Evolutionary conservation across 2,113 vertebrate species (phyloP), one percentile per base, ranked within the genome.

Genomic region (Entelurus aequoreus): DNA sequence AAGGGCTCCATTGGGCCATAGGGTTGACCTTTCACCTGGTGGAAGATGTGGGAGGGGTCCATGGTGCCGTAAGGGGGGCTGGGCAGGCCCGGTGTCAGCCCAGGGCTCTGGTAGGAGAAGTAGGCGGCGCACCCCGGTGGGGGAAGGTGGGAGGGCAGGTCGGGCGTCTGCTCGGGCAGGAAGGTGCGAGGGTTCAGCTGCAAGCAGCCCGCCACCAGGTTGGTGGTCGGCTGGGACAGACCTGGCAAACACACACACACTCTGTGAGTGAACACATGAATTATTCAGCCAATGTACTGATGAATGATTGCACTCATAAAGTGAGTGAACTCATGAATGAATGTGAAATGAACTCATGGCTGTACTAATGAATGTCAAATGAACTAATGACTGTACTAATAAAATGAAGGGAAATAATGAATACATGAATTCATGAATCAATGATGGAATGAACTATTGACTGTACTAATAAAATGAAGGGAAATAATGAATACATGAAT

Each of bases 161-260:
- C 95, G 56, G 92, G 91, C 38, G 87, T 95, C 92, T 97, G 95
- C 80, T 99, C 95, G 0, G 97, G 95, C 4, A 99, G 90, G 84
- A 98, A 98, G 63, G 95, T 98, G 85, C 95, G 91, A 48, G 97
- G 94, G 62, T 98, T 98, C 50, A 99, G 92, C 88, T 99, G 97
- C 64, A 99, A 89, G 78, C 97, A 99, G 71, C 97, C 97, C 0
- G 97, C 96, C 44, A 98, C 96, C 69, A 99, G 84, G 84, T 99
- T 99, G 61, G 95, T 96, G 76, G 97, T 99, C 56, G 97, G 97
- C 79, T 99, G 97, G n/a, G 96, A 98, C 62, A 99, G 84, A 66
- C 95, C 87, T 88, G 75, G 57, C 8, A 42, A 28, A 44, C 15
- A 4, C 48, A n/a, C 8, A 28, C 28, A 28, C 28, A 28, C 28